Percentiles rank a stretch among this genome's conserved stretches.
Evolutionary conservation across 1,140 invertebrate species (phyloP).

Genomic region (Anastrepha ludens): DNA sequence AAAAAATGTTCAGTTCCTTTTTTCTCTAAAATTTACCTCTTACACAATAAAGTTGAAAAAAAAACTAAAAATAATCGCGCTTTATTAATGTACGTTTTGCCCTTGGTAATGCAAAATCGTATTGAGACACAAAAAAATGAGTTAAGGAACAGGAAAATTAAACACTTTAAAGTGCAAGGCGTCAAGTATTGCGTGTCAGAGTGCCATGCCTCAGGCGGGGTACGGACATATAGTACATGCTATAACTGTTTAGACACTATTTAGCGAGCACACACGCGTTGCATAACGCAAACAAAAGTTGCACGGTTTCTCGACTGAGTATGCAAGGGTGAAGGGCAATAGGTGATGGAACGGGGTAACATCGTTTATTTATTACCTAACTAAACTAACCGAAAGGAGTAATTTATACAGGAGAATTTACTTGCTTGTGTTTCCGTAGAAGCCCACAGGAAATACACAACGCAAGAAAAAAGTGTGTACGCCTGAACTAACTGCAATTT

Average conservation of each 20-base stretch:
- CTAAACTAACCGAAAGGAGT: not conserved
- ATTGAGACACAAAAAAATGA: constrained; percentile 20
- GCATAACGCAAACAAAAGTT: not conserved
- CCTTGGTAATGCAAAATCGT: constrained; percentile 44
- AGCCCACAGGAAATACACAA: not conserved
- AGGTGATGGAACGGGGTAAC: not conserved
- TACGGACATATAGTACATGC: not conserved
- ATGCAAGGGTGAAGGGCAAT: not conserved
- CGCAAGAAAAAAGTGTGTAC: not conserved
- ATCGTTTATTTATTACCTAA: not conserved
- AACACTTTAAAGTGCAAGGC: constrained; percentile 30
- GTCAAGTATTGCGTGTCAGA: constrained; percentile 2
- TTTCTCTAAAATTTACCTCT: not conserved
- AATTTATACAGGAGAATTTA: not conserved
- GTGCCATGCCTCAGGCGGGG: constrained; percentile 25
- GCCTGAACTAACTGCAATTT: not conserved
- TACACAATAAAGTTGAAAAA: not conserved
- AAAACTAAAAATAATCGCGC: not conserved
- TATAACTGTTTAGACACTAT: constrained; percentile 44
- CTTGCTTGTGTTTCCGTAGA: not conserved
- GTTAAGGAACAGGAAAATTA: constrained; percentile 19
- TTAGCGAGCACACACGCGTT: not conserved
- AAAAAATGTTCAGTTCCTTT: not conserved
- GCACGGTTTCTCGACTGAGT: not conserved
- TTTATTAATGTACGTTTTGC: constrained; percentile 21